Conservation (phyloP, 2,888 invertebrate species). For the Cryptophagus acutangulus region DNA sequence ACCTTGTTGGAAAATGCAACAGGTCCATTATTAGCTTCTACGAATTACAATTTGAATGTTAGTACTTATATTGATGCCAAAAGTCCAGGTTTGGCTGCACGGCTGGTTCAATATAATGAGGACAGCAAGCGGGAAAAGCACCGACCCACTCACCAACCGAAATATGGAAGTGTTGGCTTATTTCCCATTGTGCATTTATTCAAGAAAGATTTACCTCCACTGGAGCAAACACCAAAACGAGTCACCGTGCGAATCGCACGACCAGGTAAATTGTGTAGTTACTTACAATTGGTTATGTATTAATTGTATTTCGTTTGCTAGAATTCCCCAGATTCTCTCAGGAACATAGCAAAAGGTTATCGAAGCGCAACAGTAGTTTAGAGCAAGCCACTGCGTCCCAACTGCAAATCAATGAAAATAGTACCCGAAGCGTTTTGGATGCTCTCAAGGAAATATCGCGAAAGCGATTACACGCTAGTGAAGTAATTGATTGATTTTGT, state of each 20-base stretch:
- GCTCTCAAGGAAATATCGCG: constrained; percentile 55
- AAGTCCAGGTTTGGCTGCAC: constrained; percentile 51
- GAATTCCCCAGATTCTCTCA: too few relatives aligned
- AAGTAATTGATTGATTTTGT: constrained; percentile 23
- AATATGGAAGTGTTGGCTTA: constrained; percentile 48
- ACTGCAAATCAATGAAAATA: constrained; percentile 34
- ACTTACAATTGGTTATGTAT: too few relatives aligned
- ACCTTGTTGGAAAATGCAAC: not conserved
- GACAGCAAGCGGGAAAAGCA: constrained; percentile 31
- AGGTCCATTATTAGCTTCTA: constrained; percentile 48
- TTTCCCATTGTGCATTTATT: constrained; percentile 52
- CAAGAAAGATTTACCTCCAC: constrained; percentile 44
- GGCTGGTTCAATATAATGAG: constrained; percentile 51
- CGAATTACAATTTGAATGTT: constrained; percentile 49
- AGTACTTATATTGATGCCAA: constrained; percentile 51
- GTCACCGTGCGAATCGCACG: constrained; percentile 40
- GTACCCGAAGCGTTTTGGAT: constrained; percentile 52
- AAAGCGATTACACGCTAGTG: constrained; percentile 52
- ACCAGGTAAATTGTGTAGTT: constrained; percentile 29
- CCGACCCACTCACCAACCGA: constrained; percentile 40
- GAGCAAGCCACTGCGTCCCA: constrained; percentile 24
- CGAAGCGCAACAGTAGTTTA: too few relatives aligned
- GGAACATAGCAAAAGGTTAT: too few relatives aligned
- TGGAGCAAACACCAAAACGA: constrained; percentile 37
- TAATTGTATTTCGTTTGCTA: too few relatives aligned